These are phyloP conservation scores for Melanostoma scalare DNA, from an alignment of 2,888 invertebrate species.

Conservation along the genomic window DNA sequence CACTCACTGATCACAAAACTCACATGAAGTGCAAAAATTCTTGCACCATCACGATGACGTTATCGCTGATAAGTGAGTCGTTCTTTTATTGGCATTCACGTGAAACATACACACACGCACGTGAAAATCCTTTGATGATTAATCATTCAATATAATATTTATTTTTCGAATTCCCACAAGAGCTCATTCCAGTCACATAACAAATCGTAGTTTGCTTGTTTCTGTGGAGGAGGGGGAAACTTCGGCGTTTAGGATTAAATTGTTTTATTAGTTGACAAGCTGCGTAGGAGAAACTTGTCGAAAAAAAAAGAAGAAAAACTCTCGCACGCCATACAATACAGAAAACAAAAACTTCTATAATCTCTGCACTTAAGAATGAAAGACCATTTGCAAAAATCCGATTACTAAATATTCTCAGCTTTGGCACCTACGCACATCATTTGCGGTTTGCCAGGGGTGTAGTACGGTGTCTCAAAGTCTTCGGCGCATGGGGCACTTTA, in stretches of 20 bases:
- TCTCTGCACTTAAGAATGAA: slow-evolving; percentile 60
- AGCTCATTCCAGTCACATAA: slow-evolving; percentile 2
- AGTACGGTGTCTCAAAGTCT: no score
- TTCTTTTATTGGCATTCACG: not conserved
- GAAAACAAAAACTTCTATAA: slow-evolving; percentile 52
- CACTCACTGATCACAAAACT: slow-evolving; percentile 6
- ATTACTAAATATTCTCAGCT: slow-evolving; percentile 56
- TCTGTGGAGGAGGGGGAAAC: slow-evolving; percentile 10
- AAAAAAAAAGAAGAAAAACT: not conserved
- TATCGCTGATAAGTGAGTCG: slow-evolving; percentile 36
- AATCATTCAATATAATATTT: slow-evolving; percentile 39
- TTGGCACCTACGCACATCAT: not conserved
- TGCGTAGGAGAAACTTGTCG: slow-evolving; percentile 20
- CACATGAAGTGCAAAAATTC: slow-evolving; percentile 30
- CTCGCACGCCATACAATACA: slow-evolving; percentile 1
- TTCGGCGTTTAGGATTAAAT: slow-evolving; percentile 33
- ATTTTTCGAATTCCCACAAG: not conserved
- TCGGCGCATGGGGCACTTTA: no score
- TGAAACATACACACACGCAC: not conserved
- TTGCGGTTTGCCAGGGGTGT: no score
- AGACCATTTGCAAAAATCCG: slow-evolving; percentile 57
- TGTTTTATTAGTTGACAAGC: slow-evolving; percentile 60
- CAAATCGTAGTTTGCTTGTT: slow-evolving; percentile 41
- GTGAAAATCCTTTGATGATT: slow-evolving; percentile 48
- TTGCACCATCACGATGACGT: slow-evolving; percentile 42